phyloP scores from a whole-genome alignment of 2,888 invertebrate species.

The Eupithecia subumbrata region DNA sequence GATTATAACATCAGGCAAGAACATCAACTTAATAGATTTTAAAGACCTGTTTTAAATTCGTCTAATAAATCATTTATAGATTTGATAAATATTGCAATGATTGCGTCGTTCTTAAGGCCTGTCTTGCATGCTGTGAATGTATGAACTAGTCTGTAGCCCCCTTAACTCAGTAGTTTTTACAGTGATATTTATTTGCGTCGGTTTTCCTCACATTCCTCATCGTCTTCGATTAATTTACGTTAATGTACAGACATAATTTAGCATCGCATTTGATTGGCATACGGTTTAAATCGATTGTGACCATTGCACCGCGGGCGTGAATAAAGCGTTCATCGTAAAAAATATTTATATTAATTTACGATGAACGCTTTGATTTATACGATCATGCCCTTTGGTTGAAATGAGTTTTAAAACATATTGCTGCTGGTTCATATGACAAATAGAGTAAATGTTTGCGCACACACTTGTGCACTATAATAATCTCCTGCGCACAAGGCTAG shows the following conservation, averaged over 20 bases:
- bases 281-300: constrained; percentile 11
- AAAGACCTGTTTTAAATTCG: not conserved
- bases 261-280: constrained; percentile 19
- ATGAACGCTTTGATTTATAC: not conserved
- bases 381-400: not conserved
- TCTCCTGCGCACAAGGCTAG: too few species aligned
- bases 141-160: constrained; percentile 6
- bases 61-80: not conserved
- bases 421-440: not conserved
- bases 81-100: not conserved
- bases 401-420: not conserved
- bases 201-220: constrained; percentile 36
- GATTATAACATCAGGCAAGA: not conserved
- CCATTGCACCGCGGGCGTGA: not conserved
- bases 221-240: constrained; percentile 25
- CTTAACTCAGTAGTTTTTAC: constrained; percentile 15
- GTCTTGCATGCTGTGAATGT: not conserved
- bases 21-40: not conserved
- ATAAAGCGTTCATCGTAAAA: not conserved
- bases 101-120: not conserved
- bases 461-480: not conserved
- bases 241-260: constrained; percentile 32
- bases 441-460: not conserved
- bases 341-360: not conserved
- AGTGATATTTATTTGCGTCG: constrained; percentile 24